phyloP scores from a whole-genome alignment of 2,113 vertebrate genomes.

The Clarias magur region DNA sequence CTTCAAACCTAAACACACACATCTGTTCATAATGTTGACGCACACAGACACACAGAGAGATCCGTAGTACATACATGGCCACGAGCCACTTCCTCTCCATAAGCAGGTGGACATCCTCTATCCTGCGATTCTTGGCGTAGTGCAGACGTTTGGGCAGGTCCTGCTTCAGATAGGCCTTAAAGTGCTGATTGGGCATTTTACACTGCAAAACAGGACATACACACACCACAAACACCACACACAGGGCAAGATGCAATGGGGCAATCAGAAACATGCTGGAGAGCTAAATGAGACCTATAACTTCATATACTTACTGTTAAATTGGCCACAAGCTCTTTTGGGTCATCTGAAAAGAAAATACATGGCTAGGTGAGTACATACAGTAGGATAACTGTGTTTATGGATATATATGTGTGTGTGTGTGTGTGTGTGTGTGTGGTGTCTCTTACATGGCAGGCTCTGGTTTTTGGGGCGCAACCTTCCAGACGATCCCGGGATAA shows the following conservation, averaged over 20 bases:
- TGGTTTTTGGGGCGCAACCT: constrained; percentile 83
- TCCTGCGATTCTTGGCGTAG: constrained; percentile 92
- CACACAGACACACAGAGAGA: not conserved
- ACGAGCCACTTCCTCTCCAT: constrained; percentile 95
- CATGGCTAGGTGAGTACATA: too few species aligned
- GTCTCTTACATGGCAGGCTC: constrained; percentile 67
- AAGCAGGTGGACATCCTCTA: constrained; percentile 94
- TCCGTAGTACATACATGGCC: constrained; percentile 72
- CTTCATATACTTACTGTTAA: constrained; percentile 84
- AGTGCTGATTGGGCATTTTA: constrained; percentile 91
- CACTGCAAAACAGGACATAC: constrained; percentile 75
- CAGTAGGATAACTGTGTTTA: not conserved
- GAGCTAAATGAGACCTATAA: not conserved
- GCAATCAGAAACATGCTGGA: not conserved
- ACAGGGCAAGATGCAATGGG: not conserved
- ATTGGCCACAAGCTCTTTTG: constrained; percentile 87
- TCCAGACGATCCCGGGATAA: constrained; percentile 90
- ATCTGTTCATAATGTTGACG: too few species aligned
- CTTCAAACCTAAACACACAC: not conserved
- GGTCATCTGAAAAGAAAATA: constrained; percentile 80
- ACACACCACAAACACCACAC: not conserved
- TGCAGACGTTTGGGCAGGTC: constrained; percentile 95
- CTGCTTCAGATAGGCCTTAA: constrained; percentile 93
- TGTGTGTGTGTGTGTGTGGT: not conserved
- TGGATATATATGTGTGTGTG: constrained; percentile 1